Conservation (phyloP, 2,797 vertebrate species). For the Etheostoma perlongum region DNA sequence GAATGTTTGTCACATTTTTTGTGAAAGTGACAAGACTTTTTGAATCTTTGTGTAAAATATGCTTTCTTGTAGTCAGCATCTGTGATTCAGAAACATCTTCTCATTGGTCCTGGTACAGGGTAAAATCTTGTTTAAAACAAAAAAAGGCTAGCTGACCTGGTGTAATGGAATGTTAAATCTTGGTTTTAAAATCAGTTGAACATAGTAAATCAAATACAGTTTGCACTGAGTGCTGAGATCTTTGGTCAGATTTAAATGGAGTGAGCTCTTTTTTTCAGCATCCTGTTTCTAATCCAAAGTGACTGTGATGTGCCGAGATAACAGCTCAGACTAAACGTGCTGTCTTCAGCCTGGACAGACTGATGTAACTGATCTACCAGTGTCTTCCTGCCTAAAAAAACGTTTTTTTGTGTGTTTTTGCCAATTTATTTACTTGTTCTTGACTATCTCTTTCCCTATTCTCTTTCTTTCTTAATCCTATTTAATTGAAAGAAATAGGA, state of each 20-base stretch:
- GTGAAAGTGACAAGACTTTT: not conserved
- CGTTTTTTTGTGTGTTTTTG: not conserved
- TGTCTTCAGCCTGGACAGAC: conserved; percentile 63
- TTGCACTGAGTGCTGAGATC: conserved; percentile 33
- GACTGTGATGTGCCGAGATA: conserved; percentile 65
- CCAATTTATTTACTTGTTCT: not conserved
- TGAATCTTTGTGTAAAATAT: not conserved
- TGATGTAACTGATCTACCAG: conserved; percentile 62
- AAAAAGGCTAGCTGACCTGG: not conserved
- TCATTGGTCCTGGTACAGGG: not conserved
- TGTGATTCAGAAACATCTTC: not conserved
- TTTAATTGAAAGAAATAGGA: conserved; percentile 12
- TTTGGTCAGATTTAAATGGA: conserved; percentile 34
- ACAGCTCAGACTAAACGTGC: conserved; percentile 71
- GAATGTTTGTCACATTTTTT: not conserved
- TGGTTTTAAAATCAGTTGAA: conserved; percentile 27
- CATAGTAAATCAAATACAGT: conserved; percentile 9
- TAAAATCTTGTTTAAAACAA: not conserved
- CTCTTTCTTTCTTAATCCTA: not conserved
- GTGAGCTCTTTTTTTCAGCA: conserved; percentile 12
- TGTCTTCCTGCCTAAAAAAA: conserved; percentile 45
- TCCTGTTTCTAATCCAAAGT: conserved; percentile 66
- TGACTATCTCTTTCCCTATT: not conserved
- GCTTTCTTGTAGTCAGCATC: not conserved
- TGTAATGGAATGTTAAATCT: conserved; percentile 15